Evolutionary conservation across 2,113 vertebrate genomes (phyloP).

Genomic region (Syrmaticus mikado): DNA sequence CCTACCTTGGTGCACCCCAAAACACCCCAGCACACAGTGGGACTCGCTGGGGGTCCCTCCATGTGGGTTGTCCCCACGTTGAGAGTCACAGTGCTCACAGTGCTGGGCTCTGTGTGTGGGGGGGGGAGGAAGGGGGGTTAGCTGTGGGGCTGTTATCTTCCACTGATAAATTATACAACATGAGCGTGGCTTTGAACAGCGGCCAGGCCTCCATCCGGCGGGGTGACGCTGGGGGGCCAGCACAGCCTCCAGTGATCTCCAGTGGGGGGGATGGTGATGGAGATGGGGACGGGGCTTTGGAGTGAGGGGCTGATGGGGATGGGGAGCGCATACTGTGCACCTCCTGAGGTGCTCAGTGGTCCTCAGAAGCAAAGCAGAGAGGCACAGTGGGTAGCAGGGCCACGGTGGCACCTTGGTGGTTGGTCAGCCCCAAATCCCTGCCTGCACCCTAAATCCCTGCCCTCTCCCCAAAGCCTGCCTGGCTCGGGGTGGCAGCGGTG

Average conservation of each 20-base stretch:
- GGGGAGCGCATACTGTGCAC: neutral
- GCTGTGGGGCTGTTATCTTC: neutral
- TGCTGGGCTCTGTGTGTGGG: neutral
- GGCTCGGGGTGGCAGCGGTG: accelerated
- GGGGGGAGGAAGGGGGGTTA: neutral
- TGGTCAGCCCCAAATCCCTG: neutral
- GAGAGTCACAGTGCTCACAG: accelerated
- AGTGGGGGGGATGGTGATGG: too few relatives aligned
- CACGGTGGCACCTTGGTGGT: neutral
- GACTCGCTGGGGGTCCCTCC: neutral
- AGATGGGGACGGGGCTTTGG: accelerated
- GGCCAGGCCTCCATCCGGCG: conserved; percentile 21
- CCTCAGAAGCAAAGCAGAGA: neutral
- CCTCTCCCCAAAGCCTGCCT: neutral
- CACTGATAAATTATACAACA: conserved; percentile 37
- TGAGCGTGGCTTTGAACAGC: conserved; percentile 13
- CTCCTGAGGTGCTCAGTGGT: neutral
- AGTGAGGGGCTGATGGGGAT: neutral
- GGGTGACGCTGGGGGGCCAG: neutral
- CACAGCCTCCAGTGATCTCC: neutral
- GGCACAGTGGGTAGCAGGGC: too few relatives aligned
- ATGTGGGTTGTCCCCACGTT: accelerated
- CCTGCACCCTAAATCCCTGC: neutral
- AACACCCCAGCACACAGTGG: neutral
- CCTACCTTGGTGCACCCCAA: neutral